Conservation (phyloP, 1,140 invertebrate genomes). For the Microplitis mediator region DNA sequence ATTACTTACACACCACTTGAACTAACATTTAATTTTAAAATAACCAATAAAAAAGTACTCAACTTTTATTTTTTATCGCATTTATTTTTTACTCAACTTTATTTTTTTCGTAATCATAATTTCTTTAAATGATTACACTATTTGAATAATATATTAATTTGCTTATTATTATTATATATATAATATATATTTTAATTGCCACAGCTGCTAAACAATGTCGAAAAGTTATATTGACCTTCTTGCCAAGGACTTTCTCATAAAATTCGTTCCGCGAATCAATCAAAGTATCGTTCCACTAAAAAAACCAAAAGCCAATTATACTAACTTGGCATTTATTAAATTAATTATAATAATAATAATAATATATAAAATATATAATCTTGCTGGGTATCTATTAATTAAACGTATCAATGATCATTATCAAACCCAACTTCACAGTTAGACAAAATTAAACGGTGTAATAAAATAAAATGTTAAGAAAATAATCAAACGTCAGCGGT, state of each 20-base stretch:
- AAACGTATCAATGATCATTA: constrained; percentile 1
- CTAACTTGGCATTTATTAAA: too few species aligned
- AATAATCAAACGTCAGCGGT: neutral
- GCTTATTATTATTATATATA: too few species aligned
- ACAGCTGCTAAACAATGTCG: neutral
- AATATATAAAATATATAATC: too few species aligned
- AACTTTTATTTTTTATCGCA: neutral
- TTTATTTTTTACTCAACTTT: neutral
- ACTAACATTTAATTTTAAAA: constrained; percentile 3
- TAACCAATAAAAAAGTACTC: neutral
- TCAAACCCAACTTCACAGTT: neutral
- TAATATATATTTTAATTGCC: neutral
- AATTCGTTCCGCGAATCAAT: constrained; percentile 9
- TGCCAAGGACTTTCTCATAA: constrained; percentile 9
- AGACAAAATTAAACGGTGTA: neutral
- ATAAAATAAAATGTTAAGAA: neutral
- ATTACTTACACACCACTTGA: neutral
- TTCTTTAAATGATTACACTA: neutral
- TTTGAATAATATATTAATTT: too few species aligned
- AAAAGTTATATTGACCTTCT: constrained; percentile 6
- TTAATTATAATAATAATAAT: too few species aligned
- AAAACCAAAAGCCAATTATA: too few species aligned
- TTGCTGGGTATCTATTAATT: too few species aligned
- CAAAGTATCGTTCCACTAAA: neutral
- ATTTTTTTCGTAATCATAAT: neutral